These are phyloP conservation scores for Mungos mungo DNA, from an alignment of 2,113 vertebrate genomes.

Conservation along the genomic window DNA sequence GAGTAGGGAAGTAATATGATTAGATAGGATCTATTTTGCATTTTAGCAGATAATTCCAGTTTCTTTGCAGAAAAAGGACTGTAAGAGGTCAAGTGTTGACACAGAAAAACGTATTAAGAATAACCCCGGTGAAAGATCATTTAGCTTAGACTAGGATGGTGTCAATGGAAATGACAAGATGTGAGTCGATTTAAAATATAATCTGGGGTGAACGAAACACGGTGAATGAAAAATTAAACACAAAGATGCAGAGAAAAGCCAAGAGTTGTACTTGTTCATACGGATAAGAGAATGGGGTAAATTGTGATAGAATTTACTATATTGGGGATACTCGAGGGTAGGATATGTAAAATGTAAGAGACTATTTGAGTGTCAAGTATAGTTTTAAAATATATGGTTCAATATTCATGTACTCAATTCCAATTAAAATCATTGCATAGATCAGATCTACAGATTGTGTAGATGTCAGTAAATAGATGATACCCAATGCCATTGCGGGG, in stretches of 20 bases:
- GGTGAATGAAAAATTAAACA: neutral
- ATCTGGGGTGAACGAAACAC: neutral
- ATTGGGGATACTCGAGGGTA: rapidly evolving
- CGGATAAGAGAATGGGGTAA: neutral
- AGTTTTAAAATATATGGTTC: neutral
- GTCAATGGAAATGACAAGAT: neutral
- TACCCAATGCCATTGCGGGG: neutral
- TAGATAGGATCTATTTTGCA: neutral
- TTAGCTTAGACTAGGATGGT: neutral
- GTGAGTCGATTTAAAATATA: neutral
- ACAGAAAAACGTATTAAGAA: neutral
- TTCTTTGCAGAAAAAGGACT: neutral
- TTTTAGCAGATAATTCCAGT: neutral
- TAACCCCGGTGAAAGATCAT: neutral
- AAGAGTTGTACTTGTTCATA: neutral
- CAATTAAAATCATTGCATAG: neutral
- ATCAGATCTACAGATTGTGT: neutral
- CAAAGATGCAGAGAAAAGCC: neutral
- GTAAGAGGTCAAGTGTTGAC: neutral
- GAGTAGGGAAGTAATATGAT: neutral
- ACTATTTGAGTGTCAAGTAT: neutral
- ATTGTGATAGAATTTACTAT: neutral
- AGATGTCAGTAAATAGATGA: neutral
- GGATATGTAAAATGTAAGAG: neutral
- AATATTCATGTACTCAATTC: neutral